Conservation (phyloP, 2,888 invertebrate species). For the Conomelus anceps region DNA sequence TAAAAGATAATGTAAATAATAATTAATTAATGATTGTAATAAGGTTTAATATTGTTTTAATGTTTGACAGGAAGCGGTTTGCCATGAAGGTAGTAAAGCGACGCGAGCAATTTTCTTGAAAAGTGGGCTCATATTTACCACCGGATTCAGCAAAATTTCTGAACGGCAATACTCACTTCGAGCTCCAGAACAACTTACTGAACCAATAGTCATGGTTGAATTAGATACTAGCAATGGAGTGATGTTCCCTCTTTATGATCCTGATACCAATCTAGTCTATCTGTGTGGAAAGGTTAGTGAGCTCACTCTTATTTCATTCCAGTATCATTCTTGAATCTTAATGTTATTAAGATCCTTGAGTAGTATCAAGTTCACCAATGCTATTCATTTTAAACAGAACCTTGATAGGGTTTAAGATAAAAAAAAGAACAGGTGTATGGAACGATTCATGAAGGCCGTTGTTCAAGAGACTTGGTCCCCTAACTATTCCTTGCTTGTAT, state of each 20-base stretch:
- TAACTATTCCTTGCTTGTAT: too few relatives aligned
- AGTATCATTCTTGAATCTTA: conserved; percentile 19
- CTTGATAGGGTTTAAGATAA: too few relatives aligned
- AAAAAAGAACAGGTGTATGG: too few relatives aligned
- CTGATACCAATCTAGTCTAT: conserved; percentile 90
- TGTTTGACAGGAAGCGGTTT: conserved; percentile 60
- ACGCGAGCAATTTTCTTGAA: conserved; percentile 84
- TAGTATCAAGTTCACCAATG: too few relatives aligned
- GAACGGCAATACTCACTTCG: conserved; percentile 95
- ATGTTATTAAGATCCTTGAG: neutral
- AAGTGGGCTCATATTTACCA: conserved; percentile 87
- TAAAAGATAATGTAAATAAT: too few relatives aligned
- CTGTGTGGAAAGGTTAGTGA: conserved; percentile 75
- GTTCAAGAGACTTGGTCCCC: too few relatives aligned
- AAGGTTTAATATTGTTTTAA: conserved; percentile 12
- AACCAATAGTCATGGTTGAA: conserved; percentile 88
- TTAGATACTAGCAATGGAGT: conserved; percentile 93
- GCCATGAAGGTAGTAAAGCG: conserved; percentile 90
- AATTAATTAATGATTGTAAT: neutral
- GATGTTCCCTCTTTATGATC: conserved; percentile 94
- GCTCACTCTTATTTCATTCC: neutral
- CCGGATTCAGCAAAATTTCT: conserved; percentile 97
- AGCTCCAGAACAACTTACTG: conserved; percentile 76
- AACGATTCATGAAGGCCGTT: too few relatives aligned
- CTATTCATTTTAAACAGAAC: too few relatives aligned